These are phyloP conservation scores for Sipha flava DNA, from an alignment of 1,140 invertebrate genomes.

Conservation along the genomic window DNA sequence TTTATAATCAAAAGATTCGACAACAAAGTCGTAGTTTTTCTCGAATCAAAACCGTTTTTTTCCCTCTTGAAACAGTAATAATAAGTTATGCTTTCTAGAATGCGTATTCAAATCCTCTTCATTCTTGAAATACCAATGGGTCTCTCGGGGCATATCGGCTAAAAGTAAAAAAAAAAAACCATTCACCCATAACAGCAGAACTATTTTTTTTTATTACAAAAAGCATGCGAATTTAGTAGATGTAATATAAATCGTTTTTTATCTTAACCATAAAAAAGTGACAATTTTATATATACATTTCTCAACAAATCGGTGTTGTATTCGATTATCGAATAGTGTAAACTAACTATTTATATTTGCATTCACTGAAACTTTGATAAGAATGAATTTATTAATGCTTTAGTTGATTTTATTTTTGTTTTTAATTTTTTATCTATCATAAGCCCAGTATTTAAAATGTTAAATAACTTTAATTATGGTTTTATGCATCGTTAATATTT, in stretches of 20 bases:
- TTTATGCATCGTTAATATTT: no score
- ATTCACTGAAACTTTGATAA: no score
- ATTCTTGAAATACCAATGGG: constrained; percentile 4
- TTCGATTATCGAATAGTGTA: neutral
- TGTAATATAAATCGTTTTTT: neutral
- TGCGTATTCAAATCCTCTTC: constrained; percentile 3
- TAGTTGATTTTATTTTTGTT: no score
- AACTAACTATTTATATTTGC: neutral
- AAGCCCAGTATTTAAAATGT: no score
- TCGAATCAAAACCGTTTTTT: neutral
- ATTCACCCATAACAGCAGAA: neutral
- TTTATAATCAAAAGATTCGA: neutral
- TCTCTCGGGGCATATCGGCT: neutral
- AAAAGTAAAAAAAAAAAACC: neutral
- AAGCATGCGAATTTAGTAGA: neutral
- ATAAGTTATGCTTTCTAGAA: constrained; percentile 6
- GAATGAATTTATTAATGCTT: no score
- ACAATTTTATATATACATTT: neutral
- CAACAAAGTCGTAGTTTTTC: neutral
- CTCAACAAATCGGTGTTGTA: neutral
- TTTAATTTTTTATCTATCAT: no score
- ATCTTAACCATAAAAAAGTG: neutral
- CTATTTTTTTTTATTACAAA: neutral
- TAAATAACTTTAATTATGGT: no score
- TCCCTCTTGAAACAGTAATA: neutral